phyloP scores from a whole-genome alignment of 2,113 vertebrate species.

The Microcebus griseorufus region DNA sequence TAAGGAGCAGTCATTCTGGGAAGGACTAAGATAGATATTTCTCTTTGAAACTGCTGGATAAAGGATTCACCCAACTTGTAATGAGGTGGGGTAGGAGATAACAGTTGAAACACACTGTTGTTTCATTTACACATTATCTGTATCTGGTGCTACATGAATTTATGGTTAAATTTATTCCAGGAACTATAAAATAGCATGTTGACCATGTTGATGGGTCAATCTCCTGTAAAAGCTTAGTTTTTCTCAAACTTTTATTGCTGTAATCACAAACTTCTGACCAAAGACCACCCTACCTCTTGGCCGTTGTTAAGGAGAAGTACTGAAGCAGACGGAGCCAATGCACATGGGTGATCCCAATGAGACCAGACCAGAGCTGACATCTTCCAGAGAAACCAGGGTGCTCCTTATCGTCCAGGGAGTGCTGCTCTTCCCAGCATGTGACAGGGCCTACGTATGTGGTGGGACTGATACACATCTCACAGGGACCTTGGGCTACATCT shows the following conservation, averaged over 20 bases:
- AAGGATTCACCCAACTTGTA: not conserved
- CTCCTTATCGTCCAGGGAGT: not conserved
- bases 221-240: not conserved
- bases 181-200: not conserved
- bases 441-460: not conserved
- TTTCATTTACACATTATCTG: not conserved
- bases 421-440: not conserved
- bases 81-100: not conserved
- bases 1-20: not conserved
- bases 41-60: not conserved
- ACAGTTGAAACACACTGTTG: not conserved
- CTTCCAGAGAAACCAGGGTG: not conserved
- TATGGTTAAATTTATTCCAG: not conserved
- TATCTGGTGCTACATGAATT: not conserved
- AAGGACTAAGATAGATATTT: not conserved
- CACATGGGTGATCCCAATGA: not conserved
- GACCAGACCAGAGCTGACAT: not conserved
- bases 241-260: not conserved
- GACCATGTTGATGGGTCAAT: not conserved
- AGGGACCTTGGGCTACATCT: not conserved
- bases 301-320: not conserved
- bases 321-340: not conserved
- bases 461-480: not conserved
- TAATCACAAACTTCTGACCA: not conserved
- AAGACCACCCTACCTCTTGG: not conserved